Conservation (phyloP, 2,888 invertebrate species). For the Oligia strigilis region DNA sequence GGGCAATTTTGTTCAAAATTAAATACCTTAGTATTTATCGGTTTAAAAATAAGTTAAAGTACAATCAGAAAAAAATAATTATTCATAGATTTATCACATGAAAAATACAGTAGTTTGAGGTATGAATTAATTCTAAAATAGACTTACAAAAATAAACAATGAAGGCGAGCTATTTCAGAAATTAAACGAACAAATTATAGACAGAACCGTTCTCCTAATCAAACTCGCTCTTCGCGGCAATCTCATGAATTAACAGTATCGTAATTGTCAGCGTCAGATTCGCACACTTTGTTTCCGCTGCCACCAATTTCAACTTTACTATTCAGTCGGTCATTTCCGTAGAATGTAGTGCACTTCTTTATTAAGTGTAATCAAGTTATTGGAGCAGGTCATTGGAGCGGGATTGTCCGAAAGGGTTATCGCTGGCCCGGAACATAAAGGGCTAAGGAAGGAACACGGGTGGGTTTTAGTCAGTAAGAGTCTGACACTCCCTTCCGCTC, state of each 20-base stretch:
- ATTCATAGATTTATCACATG: too few relatives aligned
- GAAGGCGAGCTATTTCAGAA: not conserved
- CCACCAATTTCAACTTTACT: constrained; percentile 43
- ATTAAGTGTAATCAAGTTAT: not conserved
- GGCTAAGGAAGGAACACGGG: too few relatives aligned
- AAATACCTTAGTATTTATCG: too few relatives aligned
- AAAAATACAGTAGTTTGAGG: not conserved
- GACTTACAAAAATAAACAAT: not conserved
- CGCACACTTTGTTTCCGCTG: constrained; percentile 65
- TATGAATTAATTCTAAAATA: not conserved
- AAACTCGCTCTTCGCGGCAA: constrained; percentile 23
- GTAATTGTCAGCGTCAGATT: constrained; percentile 52
- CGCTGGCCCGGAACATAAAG: too few relatives aligned
- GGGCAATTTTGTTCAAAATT: too few relatives aligned
- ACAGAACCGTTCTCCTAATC: constrained; percentile 24
- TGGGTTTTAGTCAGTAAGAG: too few relatives aligned
- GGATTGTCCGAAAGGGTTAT: too few relatives aligned
- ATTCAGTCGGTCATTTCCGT: constrained; percentile 56
- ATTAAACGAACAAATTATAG: not conserved
- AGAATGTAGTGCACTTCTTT: not conserved
- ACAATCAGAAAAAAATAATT: too few relatives aligned
- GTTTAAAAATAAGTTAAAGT: too few relatives aligned
- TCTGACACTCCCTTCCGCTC: too few relatives aligned
- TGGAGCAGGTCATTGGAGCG: too few relatives aligned
- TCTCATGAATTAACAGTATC: constrained; percentile 41